Conservation (phyloP, 2,888 invertebrate species). For the Blera fallax region DNA sequence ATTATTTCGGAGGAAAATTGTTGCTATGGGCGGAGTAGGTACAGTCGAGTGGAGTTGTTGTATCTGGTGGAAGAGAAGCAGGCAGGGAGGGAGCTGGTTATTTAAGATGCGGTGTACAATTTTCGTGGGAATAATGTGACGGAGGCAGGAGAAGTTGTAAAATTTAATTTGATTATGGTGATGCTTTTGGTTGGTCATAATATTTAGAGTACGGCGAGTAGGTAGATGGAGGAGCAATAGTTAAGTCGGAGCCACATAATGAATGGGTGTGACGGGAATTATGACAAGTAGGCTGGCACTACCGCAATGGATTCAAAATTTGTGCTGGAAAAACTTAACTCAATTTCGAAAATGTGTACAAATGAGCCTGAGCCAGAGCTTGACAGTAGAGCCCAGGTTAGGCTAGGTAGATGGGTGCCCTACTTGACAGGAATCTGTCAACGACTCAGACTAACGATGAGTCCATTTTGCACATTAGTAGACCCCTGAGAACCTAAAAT, state of each 20-base stretch:
- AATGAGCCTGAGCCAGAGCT: too few relatives aligned
- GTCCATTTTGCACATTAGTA: too few relatives aligned
- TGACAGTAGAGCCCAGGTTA: too few relatives aligned
- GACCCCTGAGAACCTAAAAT: too few relatives aligned
- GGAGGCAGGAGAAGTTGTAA: constrained; percentile 36
- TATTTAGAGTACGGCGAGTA: neutral
- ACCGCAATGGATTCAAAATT: too few relatives aligned
- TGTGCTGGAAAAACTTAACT: too few relatives aligned
- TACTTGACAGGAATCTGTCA: too few relatives aligned
- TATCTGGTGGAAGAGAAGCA: neutral
- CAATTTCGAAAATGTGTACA: too few relatives aligned
- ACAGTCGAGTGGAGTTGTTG: neutral
- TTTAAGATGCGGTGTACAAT: neutral
- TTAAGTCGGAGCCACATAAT: neutral
- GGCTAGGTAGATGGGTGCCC: too few relatives aligned
- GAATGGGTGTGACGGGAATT: neutral
- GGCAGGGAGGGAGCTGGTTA: neutral
- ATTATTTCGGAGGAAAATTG: constrained; percentile 64
- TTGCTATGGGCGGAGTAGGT: constrained; percentile 32
- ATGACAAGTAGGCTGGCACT: too few relatives aligned
- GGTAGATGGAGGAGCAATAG: neutral
- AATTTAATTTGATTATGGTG: constrained; percentile 23
- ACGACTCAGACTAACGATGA: too few relatives aligned
- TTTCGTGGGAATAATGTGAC: constrained; percentile 43
- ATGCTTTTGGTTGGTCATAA: neutral